phyloP scores from a whole-genome alignment of 2,113 vertebrate genomes.

The Paracanthobrama guichenoti region DNA sequence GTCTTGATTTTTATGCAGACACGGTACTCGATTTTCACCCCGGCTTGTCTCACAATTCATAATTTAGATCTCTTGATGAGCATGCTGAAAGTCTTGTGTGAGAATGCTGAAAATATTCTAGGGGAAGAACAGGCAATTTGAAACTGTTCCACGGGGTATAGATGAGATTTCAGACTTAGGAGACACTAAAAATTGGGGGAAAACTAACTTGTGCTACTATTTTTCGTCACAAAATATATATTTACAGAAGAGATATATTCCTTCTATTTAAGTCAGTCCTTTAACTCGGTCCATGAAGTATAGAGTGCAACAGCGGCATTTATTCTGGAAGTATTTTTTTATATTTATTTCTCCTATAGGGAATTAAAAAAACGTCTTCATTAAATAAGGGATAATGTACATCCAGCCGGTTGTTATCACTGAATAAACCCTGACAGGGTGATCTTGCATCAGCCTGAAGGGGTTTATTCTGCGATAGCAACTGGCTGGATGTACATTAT shows the following conservation, averaged over 20 bases:
- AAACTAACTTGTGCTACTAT: not conserved
- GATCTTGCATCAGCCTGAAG: too few relatives aligned
- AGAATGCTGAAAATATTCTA: not conserved
- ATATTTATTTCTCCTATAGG: too few relatives aligned
- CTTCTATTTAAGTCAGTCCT: not conserved
- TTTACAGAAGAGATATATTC: not conserved
- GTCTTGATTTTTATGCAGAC: conserved; percentile 12
- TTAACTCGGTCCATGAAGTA: conserved; percentile 2
- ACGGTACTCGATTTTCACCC: not conserved
- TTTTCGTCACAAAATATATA: not conserved
- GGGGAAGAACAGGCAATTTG: not conserved
- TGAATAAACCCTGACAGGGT: too few relatives aligned
- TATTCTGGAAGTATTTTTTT: too few relatives aligned
- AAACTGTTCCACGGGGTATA: not conserved
- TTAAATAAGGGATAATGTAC: too few relatives aligned
- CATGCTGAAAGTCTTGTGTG: not conserved
- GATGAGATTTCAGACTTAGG: not conserved
- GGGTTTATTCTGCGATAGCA: too few relatives aligned
- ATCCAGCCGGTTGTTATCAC: too few relatives aligned
- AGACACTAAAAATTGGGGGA: not conserved
- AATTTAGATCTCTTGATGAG: conserved; percentile 34
- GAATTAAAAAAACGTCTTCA: too few relatives aligned
- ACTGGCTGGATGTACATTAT: too few relatives aligned
- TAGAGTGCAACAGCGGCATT: too few relatives aligned
- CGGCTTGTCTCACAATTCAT: not conserved